Percentiles rank a stretch among this genome's conserved stretches.
Evolutionary conservation across 2,888 invertebrate genomes (phyloP).

Genomic region (Cetonia aurata): DNA sequence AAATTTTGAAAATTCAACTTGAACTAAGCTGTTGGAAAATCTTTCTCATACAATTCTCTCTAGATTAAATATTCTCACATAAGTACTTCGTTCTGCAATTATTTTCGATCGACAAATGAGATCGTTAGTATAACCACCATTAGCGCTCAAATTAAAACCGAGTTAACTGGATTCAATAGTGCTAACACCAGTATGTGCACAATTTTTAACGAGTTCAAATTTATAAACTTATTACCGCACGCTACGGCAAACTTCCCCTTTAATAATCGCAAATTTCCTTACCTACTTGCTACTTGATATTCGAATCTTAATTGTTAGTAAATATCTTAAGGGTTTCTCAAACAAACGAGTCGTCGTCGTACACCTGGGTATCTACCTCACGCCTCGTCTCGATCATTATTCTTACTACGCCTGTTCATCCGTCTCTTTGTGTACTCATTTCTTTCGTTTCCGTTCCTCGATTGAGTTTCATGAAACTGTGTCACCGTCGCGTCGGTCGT

Average conservation of each 20-base stretch:
- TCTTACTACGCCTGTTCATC: conserved; percentile 7
- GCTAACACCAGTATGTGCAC: too few species aligned
- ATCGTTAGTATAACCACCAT: too few species aligned
- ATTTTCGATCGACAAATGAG: too few species aligned
- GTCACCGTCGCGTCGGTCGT: background rate
- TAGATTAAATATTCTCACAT: too few species aligned
- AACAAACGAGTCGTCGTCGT: background rate
- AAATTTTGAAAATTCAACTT: too few species aligned
- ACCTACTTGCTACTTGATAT: conserved; percentile 4
- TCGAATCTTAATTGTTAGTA: conserved; percentile 8
- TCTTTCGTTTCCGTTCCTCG: conserved; percentile 3
- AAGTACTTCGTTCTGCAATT: too few species aligned
- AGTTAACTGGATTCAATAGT: too few species aligned
- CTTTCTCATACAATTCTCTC: too few species aligned
- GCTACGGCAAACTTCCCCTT: background rate
- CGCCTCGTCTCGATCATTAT: background rate
- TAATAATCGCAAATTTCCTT: background rate
- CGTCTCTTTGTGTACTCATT: background rate
- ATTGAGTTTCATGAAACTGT: conserved; percentile 9
- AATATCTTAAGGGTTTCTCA: background rate
- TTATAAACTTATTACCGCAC: too few species aligned
- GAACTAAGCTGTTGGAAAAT: too few species aligned
- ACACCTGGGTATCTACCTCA: background rate
- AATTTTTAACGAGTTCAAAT: too few species aligned
- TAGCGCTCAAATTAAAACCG: too few species aligned